Conservation (phyloP, 2,113 vertebrate genomes). For the Cinclus mexicanus region DNA sequence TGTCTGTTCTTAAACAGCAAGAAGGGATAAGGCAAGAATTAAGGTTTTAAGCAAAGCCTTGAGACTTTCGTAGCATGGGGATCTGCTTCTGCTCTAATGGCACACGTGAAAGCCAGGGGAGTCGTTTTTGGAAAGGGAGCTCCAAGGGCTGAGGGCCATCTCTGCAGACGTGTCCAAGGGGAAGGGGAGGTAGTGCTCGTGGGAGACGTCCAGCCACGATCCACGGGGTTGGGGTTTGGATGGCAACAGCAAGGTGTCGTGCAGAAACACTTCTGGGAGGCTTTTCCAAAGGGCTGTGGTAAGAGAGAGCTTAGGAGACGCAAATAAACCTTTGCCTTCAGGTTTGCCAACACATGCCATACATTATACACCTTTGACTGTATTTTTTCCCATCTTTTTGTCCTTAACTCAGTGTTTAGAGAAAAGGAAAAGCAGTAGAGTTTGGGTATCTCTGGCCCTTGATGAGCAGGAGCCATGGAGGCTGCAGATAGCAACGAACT, state of each 20-base stretch:
- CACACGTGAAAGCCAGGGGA: background rate
- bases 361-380: background rate
- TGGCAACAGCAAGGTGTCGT: background rate
- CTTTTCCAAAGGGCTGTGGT: background rate
- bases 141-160: background rate
- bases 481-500: background rate
- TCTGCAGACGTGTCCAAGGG: rapidly evolving
- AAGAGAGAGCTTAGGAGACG: background rate
- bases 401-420: background rate
- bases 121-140: background rate
- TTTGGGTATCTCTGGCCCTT: background rate
- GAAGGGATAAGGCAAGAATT: background rate
- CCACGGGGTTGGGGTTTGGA: background rate
- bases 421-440: background rate
- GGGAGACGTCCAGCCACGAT: background rate
- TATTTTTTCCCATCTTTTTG: background rate
- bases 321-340: background rate
- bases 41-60: background rate
- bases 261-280: background rate
- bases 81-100: background rate
- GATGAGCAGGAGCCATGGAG: background rate
- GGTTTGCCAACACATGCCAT: background rate
- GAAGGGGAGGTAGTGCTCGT: rapidly evolving
- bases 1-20: background rate
- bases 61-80: background rate